A percentile compares a stretch with the other conserved stretches of the same genome.
Conservation (phyloP, 2,888 invertebrate genomes). For the Dione juno region DNA sequence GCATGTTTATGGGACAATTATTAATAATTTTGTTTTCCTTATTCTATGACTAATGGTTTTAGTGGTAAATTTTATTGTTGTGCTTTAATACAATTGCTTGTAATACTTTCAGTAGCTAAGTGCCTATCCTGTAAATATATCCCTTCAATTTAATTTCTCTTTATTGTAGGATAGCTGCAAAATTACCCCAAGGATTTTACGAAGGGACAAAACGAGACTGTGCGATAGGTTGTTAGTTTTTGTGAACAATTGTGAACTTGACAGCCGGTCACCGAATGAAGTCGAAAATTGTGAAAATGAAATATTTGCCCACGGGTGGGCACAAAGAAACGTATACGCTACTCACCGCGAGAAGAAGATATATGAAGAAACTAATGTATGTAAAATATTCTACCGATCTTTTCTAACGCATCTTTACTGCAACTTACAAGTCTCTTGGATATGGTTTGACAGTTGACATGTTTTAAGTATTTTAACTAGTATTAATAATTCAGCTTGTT, state of each 20-base stretch:
- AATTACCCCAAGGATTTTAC: constrained; percentile 41
- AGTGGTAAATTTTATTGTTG: constrained; percentile 39
- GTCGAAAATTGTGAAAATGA: constrained; percentile 83
- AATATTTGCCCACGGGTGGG: constrained; percentile 84
- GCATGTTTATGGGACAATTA: background rate
- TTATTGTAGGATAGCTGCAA: constrained; percentile 56
- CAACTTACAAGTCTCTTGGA: constrained; percentile 21
- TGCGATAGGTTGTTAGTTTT: constrained; percentile 35
- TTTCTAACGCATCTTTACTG: constrained; percentile 20
- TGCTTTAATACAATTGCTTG: constrained; percentile 45
- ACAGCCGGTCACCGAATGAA: constrained; percentile 71
- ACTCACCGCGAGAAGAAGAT: constrained; percentile 84
- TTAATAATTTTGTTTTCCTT: constrained; percentile 33
- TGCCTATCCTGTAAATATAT: constrained; percentile 65
- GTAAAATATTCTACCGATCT: constrained; percentile 59
- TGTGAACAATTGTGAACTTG: constrained; percentile 39
- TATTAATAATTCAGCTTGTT: background rate
- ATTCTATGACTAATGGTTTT: constrained; percentile 35
- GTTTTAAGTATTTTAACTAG: background rate
- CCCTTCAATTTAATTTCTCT: constrained; percentile 69
- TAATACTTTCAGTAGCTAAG: constrained; percentile 27
- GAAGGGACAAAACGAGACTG: constrained; percentile 32
- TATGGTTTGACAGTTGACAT: background rate
- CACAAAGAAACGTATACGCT: constrained; percentile 85
- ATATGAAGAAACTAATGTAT: constrained; percentile 87